A percentile compares a stretch with the other conserved stretches of the same genome.
phyloP scores from a whole-genome alignment of 2,888 invertebrate species.

The Carabus problematicus region DNA sequence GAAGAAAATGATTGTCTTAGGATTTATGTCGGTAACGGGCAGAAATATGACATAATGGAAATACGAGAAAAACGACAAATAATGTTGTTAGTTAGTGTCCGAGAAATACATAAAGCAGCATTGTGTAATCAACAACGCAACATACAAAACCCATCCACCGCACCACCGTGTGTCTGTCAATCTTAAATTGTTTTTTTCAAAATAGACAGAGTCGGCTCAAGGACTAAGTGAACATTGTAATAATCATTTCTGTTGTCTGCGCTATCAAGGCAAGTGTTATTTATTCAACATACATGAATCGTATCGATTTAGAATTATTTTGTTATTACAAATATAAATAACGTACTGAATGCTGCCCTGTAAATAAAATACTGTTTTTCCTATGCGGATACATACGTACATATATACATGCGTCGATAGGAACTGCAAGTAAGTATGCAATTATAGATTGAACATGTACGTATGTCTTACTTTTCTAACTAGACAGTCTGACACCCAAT shows the following conservation, averaged over 20 bases:
- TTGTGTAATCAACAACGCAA: not conserved
- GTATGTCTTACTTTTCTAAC: constrained; percentile 21
- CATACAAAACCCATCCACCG: constrained; percentile 1
- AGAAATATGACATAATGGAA: no score
- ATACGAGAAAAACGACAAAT: no score
- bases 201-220: not conserved
- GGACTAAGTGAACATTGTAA: not conserved
- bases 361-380: no score
- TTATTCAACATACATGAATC: no score
- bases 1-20: no score
- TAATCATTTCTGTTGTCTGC: not conserved
- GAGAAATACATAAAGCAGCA: no score
- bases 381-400: not conserved
- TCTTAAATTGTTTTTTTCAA: not conserved
- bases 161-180: not conserved
- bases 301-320: no score
- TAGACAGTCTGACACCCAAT: constrained; percentile 32
- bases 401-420: constrained; percentile 14
- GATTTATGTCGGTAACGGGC: no score
- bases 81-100: no score
- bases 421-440: constrained; percentile 10
- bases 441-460: constrained; percentile 2
- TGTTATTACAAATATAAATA: no score
- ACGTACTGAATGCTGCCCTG: constrained; percentile 1
- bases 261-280: no score